A percentile compares a stretch with the other conserved stretches of the same genome.
phyloP scores from a whole-genome alignment of 53 echinoderm and acorn worm species.

The Henricia sp. region DNA sequence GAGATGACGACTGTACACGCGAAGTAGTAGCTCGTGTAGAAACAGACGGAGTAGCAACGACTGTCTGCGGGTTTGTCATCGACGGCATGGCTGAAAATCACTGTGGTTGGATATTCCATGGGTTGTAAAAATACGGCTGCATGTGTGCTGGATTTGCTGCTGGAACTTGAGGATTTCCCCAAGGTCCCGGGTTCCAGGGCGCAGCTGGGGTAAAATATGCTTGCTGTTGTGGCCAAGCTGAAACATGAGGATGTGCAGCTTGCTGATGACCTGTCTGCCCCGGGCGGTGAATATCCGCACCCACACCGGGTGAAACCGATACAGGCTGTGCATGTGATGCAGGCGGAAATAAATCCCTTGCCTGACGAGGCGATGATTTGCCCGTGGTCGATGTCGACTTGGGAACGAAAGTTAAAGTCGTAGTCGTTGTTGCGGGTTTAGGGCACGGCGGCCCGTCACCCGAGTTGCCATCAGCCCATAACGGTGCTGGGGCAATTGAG shows the following conservation, averaged over 20 bases:
- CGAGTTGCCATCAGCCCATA: not conserved
- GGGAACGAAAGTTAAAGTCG: not conserved
- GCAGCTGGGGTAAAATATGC: not conserved
- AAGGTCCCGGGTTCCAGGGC: not conserved
- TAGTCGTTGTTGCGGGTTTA: not conserved
- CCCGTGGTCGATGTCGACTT: not conserved
- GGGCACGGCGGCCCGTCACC: not conserved
- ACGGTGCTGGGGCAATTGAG: not conserved
- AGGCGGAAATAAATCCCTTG: not conserved
- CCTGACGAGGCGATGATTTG: not conserved
- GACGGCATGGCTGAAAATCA: not conserved
- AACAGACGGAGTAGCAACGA: too few relatives aligned
- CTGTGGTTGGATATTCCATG: not conserved
- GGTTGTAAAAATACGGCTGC: not conserved
- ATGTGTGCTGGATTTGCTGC: not conserved
- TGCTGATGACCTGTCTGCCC: not conserved
- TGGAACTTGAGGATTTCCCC: constrained; percentile 8
- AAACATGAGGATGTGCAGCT: not conserved
- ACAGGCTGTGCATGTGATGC: not conserved
- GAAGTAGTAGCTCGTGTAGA: too few relatives aligned
- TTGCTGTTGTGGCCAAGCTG: not conserved
- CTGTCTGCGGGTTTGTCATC: not conserved
- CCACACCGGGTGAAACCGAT: not conserved
- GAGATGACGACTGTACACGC: too few relatives aligned
- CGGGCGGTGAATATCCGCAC: not conserved